phyloP scores from a whole-genome alignment of 2,113 vertebrate genomes.

The Centropristis striata region DNA sequence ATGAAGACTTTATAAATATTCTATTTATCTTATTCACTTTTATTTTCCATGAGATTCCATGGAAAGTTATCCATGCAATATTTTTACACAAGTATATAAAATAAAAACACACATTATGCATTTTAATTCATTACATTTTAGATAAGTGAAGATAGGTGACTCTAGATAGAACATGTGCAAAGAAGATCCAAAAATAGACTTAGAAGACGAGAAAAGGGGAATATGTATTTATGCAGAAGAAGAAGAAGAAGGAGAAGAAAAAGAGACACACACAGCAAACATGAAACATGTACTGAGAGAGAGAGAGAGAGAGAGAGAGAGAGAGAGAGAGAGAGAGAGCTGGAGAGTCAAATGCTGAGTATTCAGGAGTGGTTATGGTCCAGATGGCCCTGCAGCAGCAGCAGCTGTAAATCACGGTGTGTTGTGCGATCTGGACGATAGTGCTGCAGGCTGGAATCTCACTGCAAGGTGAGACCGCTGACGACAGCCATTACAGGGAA shows the following conservation, averaged over 20 bases:
- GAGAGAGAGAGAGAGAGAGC: background rate
- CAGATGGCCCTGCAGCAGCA: conserved; percentile 72
- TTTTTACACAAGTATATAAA: background rate
- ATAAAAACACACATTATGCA: too few species aligned
- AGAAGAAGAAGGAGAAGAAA: background rate
- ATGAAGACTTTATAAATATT: background rate
- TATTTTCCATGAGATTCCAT: too few species aligned
- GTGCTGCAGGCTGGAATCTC: conserved; percentile 65
- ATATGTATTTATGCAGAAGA: conserved; percentile 2
- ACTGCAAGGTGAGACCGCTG: conserved; percentile 72
- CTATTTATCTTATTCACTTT: background rate
- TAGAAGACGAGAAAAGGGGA: background rate
- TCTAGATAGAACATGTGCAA: background rate
- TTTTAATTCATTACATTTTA: too few species aligned
- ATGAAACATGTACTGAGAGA: background rate
- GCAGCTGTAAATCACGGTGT: conserved; percentile 79
- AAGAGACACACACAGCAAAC: background rate
- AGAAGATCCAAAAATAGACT: background rate
- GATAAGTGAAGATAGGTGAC: background rate
- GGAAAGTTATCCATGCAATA: background rate
- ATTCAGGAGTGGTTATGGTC: conserved; percentile 66
- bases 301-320: too few species aligned
- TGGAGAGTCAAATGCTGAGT: conserved; percentile 49
- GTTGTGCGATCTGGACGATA: conserved; percentile 51
- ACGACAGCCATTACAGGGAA: conserved; percentile 64